These are phyloP conservation scores for Eudemis profundana DNA, from an alignment of 2,888 invertebrate genomes.

Conservation along the genomic window DNA sequence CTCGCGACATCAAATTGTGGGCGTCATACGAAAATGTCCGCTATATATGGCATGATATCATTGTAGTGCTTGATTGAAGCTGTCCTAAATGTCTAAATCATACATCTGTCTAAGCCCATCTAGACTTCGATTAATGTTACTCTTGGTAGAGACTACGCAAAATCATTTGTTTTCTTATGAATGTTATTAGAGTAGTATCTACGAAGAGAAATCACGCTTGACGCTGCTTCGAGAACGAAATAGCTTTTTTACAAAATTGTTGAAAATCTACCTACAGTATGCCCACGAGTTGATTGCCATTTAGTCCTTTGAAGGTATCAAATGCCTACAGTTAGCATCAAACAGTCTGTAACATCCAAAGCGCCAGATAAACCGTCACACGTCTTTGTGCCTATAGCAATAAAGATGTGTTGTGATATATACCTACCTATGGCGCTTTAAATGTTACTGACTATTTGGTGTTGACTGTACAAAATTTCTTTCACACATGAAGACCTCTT, in stretches of 20 bases:
- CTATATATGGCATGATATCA: constrained; percentile 43
- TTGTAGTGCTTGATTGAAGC: constrained; percentile 14
- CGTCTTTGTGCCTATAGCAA: too few species aligned
- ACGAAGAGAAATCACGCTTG: constrained; percentile 32
- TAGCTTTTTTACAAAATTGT: constrained; percentile 22
- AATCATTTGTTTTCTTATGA: not conserved
- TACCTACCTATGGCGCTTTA: too few species aligned
- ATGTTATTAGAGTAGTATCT: constrained; percentile 14
- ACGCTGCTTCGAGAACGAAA: constrained; percentile 32
- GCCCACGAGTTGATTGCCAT: constrained; percentile 5
- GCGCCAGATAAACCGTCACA: too few species aligned
- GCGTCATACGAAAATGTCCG: constrained; percentile 13
- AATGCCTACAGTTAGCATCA: too few species aligned
- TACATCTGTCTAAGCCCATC: not conserved
- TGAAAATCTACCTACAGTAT: constrained; percentile 24
- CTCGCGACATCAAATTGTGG: constrained; percentile 28
- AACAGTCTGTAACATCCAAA: too few species aligned
- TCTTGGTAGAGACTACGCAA: constrained; percentile 7
- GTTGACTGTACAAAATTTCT: too few species aligned
- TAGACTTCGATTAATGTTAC: not conserved
- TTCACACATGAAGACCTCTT: too few species aligned
- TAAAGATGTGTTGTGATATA: too few species aligned
- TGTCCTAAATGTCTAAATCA: constrained; percentile 2
- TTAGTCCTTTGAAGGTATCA: not conserved
- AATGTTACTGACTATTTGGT: too few species aligned